Base-by-base conservation (phyloP, 2,113 vertebrate species). In the Podilymbus podiceps region DNA sequence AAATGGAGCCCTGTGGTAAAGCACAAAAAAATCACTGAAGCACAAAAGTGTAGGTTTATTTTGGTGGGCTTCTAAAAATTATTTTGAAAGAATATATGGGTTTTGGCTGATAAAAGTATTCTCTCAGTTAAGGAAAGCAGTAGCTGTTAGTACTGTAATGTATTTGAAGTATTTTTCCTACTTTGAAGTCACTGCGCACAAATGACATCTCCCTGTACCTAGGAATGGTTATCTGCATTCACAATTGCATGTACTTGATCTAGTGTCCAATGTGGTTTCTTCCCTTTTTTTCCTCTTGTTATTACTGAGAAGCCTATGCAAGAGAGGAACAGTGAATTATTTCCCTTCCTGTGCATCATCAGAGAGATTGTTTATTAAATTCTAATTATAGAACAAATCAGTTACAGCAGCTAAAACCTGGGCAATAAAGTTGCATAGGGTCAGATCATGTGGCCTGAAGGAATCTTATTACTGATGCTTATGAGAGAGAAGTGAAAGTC, bases 361-460 rank as follows among this genome's bases (percentile, higher is more conserved):
- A 85, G 71, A 85, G 67, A 75, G 46, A 74, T 88, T 92, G 73
- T 95, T 96, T 96, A 94, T 96, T 86, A 95, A 96, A 93, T 90
- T 95, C 90, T 95, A 92, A 95, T 96, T 94, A 95, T 86, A 95
- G 93, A 96, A 92, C 64, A 91, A 90, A 91, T 95, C 10, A 5
- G 62, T 86, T 93, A 84, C 73, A 78, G 64, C 64, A 84, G 47
- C 21, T 2, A 84, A 91, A 96, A 81, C 27, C 60, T 76, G 74
- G 74, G 66, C 89, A 85, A 42, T 50, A 50, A 90, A 64, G 50
- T 90, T 17, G 0, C 88, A 64, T 75, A 69, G 93, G 85, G 86
- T 93, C 68, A 92, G 56, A 89, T 84, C 92, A 93, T 78, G 85
- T 81, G 79, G 60, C 76, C 85, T 89, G 60, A 88, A 93, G 68